phyloP scores from a whole-genome alignment of 2,888 invertebrate genomes.

The Chrysina gloriosa region DNA sequence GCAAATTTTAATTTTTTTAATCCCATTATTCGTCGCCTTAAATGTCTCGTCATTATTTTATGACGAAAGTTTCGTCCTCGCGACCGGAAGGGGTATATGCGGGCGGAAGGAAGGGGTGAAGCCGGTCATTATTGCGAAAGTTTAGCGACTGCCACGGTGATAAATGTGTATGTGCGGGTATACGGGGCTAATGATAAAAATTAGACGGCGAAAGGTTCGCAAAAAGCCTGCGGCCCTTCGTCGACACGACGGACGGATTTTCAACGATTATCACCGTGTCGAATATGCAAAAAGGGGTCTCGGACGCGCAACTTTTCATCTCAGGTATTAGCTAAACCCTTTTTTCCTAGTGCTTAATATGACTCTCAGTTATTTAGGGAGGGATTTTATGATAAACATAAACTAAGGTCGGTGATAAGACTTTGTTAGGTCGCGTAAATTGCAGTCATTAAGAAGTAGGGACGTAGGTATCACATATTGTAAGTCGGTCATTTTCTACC shows the following conservation, averaged over 20 bases:
- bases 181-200: slow-evolving; percentile 54
- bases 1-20: slow-evolving; percentile 23
- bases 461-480: too few species aligned
- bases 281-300: slow-evolving; percentile 20
- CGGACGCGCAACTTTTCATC: not conserved
- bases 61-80: slow-evolving; percentile 38
- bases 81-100: not conserved
- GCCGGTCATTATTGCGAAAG: slow-evolving; percentile 51
- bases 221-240: slow-evolving; percentile 31
- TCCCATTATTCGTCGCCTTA: slow-evolving; percentile 9
- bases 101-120: not conserved
- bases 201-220: slow-evolving; percentile 53
- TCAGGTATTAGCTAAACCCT: slow-evolving; percentile 50
- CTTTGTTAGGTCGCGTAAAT: too few species aligned
- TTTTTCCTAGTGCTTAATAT: too few species aligned
- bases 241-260: slow-evolving; percentile 48
- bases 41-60: slow-evolving; percentile 35
- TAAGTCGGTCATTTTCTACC: too few species aligned
- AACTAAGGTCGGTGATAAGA: too few species aligned
- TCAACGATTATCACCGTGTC: slow-evolving; percentile 52
- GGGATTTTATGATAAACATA: too few species aligned
- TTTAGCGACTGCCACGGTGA: slow-evolving; percentile 55
- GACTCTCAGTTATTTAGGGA: too few species aligned
- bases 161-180: slow-evolving; percentile 59
- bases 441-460: too few species aligned